These are phyloP conservation scores for Thymelicus acteon DNA, from an alignment of 2,888 invertebrate genomes.

Conservation along the genomic window DNA sequence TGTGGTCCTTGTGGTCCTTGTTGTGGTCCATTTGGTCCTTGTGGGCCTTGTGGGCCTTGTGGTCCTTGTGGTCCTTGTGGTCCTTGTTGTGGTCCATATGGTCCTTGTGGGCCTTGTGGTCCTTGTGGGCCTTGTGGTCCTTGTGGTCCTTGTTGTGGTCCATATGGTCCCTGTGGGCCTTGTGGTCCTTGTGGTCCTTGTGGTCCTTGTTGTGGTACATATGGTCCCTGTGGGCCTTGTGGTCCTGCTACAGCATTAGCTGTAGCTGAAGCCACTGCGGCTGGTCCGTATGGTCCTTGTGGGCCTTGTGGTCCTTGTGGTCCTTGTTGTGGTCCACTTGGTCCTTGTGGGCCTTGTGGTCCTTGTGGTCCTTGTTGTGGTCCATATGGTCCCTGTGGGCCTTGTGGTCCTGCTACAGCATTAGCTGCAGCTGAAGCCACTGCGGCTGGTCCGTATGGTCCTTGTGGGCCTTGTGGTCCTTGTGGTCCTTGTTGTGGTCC, in stretches of 20 bases:
- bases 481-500: neutral
- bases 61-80: neutral
- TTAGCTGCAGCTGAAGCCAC: too few species aligned
- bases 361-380: too few species aligned
- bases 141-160: neutral
- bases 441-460: too few species aligned
- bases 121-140: too few species aligned
- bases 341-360: too few species aligned
- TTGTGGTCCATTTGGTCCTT: neutral
- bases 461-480: neutral
- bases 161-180: slow-evolving; percentile 3
- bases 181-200: slow-evolving; percentile 3
- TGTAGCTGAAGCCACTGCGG: too few species aligned
- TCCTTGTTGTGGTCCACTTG: too few species aligned
- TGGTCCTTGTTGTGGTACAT: neutral
- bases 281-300: too few species aligned
- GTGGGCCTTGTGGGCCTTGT: neutral
- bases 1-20: slow-evolving; percentile 5
- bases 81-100: too few species aligned
- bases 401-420: slow-evolving; percentile 4
- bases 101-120: neutral
- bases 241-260: too few species aligned
- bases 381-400: neutral
- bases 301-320: neutral
- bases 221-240: neutral